Evolutionary conservation across 2,113 vertebrate genomes (phyloP).

Genomic region (Cettia cetti): DNA sequence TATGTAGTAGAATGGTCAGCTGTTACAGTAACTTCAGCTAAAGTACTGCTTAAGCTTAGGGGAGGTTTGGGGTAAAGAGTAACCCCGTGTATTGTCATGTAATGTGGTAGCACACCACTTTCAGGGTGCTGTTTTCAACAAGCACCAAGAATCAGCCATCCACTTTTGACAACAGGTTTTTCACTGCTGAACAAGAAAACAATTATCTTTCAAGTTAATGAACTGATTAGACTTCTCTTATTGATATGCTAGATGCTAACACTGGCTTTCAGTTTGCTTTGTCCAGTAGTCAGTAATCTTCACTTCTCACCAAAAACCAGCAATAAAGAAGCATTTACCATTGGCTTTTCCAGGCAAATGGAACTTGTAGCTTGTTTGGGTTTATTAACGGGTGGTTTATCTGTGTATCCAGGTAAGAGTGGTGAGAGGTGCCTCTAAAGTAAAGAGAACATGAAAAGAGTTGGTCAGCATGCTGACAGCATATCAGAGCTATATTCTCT

Average conservation of each 20-base stretch:
- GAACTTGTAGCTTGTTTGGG: not conserved
- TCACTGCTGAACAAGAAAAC: not conserved
- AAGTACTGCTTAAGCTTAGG: not conserved
- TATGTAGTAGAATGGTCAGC: not conserved
- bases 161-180: not conserved
- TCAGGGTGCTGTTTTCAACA: not conserved
- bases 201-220: not conserved
- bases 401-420: not conserved
- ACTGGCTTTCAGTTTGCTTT: not conserved
- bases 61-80: not conserved
- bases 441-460: not conserved
- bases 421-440: not conserved
- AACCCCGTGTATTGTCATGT: no score
- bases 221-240: not conserved
- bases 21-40: not conserved
- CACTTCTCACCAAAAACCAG: not conserved
- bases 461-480: not conserved
- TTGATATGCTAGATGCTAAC: not conserved
- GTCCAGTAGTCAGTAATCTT: not conserved
- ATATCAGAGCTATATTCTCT: not conserved
- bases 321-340: not conserved
- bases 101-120: not conserved
- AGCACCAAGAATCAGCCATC: not conserved
- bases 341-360: not conserved
- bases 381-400: not conserved